A percentile compares a stretch with the other conserved stretches of the same genome.
phyloP scores from a whole-genome alignment of 1,140 invertebrate genomes.

The Drosophila bocki region DNA sequence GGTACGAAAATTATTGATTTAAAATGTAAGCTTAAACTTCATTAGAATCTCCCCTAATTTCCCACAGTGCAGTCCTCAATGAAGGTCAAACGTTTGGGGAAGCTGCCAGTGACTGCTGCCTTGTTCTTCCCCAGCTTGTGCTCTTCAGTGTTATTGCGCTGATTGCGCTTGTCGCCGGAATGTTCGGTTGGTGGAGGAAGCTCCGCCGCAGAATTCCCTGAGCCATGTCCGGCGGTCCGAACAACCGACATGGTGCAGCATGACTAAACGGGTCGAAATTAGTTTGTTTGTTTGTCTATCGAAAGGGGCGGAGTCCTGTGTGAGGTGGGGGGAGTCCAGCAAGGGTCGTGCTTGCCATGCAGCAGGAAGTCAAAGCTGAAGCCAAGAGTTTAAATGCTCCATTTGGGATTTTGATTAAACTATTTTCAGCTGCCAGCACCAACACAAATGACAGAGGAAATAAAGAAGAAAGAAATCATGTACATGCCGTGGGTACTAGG shows the following conservation, averaged over 20 bases:
- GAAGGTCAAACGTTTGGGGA: slow-evolving; percentile 52
- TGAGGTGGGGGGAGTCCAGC: not conserved
- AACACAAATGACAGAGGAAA: slow-evolving; percentile 3
- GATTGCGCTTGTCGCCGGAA: slow-evolving; percentile 62
- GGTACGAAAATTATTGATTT: too few species aligned
- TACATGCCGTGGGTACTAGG: slow-evolving; percentile 39
- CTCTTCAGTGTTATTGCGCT: slow-evolving; percentile 45
- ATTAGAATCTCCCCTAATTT: not conserved
- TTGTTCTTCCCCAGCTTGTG: slow-evolving; percentile 29
- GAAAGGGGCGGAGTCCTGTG: slow-evolving; percentile 15
- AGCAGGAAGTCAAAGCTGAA: slow-evolving; percentile 53
- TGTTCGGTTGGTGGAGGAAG: slow-evolving; percentile 20
- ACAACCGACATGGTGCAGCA: slow-evolving; percentile 42
- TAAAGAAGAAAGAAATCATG: slow-evolving; percentile 19
- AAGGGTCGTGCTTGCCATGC: slow-evolving; percentile 1
- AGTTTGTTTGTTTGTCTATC: slow-evolving; percentile 76
- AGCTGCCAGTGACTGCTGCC: slow-evolving; percentile 30
- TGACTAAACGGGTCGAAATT: slow-evolving; percentile 62
- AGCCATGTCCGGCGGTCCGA: slow-evolving; percentile 59
- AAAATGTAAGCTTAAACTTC: not conserved
- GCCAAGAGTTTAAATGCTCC: slow-evolving; percentile 71
- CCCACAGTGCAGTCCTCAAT: slow-evolving; percentile 13
- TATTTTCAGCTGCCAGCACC: slow-evolving; percentile 49
- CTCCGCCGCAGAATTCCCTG: slow-evolving; percentile 10
- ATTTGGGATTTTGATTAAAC: slow-evolving; percentile 78